Conservation (phyloP, 2,888 invertebrate species). For the Tridacna crocea region DNA sequence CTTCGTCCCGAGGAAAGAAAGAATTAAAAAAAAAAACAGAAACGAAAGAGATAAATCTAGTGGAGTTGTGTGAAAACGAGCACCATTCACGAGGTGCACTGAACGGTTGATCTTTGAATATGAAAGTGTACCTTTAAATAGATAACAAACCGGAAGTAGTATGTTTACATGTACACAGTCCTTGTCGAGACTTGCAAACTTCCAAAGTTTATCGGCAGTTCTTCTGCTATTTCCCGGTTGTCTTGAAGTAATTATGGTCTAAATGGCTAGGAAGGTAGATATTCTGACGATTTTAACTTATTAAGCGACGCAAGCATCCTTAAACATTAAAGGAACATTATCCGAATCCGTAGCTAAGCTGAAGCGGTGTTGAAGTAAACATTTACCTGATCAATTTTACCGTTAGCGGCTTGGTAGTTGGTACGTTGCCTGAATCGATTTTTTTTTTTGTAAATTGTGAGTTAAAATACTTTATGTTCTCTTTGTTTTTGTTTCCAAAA, state of each 20-base stretch:
- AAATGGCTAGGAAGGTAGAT: background rate
- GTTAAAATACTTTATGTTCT: too few species aligned
- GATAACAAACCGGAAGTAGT: background rate
- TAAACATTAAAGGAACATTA: background rate
- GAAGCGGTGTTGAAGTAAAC: conserved; percentile 5
- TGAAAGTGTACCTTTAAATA: background rate
- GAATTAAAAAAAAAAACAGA: too few species aligned
- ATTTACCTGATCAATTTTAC: background rate
- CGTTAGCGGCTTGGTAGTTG: background rate
- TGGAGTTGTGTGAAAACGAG: too few species aligned
- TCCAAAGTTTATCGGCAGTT: background rate
- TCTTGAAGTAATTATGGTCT: background rate
- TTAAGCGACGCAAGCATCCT: background rate
- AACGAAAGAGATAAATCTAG: too few species aligned
- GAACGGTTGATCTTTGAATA: too few species aligned
- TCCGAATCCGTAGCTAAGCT: background rate
- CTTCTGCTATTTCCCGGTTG: background rate
- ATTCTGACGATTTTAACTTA: background rate
- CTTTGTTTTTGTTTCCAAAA: too few species aligned
- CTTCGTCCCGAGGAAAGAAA: too few species aligned
- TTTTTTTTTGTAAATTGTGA: too few species aligned
- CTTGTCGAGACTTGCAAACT: background rate
- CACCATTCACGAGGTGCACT: too few species aligned
- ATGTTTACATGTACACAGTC: conserved; percentile 1
- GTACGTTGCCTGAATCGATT: too few species aligned